Conservation (phyloP, 2,113 vertebrate genomes). For the Xenotilapia flavipinnis region DNA sequence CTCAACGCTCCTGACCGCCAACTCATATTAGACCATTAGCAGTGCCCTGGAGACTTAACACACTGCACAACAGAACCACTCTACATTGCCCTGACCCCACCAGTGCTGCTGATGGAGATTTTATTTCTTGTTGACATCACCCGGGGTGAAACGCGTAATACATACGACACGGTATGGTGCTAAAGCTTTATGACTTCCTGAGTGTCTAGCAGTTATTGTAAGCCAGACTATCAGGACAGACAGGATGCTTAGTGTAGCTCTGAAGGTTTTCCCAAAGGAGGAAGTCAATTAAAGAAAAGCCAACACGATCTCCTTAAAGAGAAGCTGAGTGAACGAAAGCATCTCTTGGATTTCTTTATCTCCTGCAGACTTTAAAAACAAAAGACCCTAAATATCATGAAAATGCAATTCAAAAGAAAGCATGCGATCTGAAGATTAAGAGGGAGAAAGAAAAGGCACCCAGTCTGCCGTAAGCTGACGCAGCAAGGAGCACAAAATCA, state of each 20-base stretch:
- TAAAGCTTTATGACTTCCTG: background rate
- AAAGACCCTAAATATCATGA: background rate
- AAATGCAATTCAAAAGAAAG: background rate
- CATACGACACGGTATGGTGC: background rate
- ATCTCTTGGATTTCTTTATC: background rate
- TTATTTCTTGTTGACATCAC: background rate
- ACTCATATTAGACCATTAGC: slow-evolving; percentile 29
- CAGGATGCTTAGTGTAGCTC: background rate
- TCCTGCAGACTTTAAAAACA: background rate
- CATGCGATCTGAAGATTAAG: background rate
- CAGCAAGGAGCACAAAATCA: slow-evolving; percentile 14
- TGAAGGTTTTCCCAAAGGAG: background rate
- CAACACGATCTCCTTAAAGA: background rate
- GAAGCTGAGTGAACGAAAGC: background rate
- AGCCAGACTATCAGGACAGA: background rate
- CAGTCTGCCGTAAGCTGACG: background rate
- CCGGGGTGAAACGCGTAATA: background rate
- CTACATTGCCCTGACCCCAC: background rate
- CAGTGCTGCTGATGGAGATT: background rate
- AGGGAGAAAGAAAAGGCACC: background rate
- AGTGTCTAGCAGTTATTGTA: background rate
- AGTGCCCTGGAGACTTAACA: slow-evolving; percentile 18
- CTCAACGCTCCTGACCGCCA: background rate
- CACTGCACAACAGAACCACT: background rate
- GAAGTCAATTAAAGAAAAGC: background rate